Conservation (phyloP, 2,888 invertebrate genomes). For the Xestia xanthographa region DNA sequence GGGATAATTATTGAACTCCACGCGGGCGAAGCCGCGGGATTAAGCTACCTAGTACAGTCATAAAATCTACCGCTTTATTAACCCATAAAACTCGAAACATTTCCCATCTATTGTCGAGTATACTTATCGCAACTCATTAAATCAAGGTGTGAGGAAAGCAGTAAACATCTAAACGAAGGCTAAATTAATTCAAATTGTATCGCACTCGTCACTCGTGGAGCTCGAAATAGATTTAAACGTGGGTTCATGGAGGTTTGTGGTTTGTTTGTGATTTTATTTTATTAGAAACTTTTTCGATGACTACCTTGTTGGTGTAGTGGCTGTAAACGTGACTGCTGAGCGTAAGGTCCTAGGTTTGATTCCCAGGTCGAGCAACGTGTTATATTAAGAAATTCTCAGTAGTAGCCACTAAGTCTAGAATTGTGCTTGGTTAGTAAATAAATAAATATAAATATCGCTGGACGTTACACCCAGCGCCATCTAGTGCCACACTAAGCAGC, state of each 20-base stretch:
- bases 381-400: background rate
- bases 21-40: too few relatives aligned
- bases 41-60: too few relatives aligned
- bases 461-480: too few relatives aligned
- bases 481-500: too few relatives aligned
- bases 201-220: constrained; percentile 3
- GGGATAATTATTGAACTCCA: too few relatives aligned
- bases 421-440: too few relatives aligned
- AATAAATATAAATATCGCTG: too few relatives aligned
- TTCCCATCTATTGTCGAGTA: background rate
- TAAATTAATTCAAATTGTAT: constrained; percentile 45
- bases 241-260: constrained; percentile 24
- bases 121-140: constrained; percentile 37
- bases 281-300: background rate
- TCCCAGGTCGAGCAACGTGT: background rate
- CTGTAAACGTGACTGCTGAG: background rate
- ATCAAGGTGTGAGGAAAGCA: constrained; percentile 37
- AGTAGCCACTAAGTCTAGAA: too few relatives aligned
- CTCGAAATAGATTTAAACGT: constrained; percentile 44
- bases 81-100: background rate
- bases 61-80: background rate
- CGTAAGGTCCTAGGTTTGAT: background rate
- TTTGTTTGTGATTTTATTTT: background rate
- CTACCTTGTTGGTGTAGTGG: too few relatives aligned
- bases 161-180: constrained; percentile 38